phyloP scores from a whole-genome alignment of 2,888 invertebrate genomes.

The Scaptomyza parva region DNA sequence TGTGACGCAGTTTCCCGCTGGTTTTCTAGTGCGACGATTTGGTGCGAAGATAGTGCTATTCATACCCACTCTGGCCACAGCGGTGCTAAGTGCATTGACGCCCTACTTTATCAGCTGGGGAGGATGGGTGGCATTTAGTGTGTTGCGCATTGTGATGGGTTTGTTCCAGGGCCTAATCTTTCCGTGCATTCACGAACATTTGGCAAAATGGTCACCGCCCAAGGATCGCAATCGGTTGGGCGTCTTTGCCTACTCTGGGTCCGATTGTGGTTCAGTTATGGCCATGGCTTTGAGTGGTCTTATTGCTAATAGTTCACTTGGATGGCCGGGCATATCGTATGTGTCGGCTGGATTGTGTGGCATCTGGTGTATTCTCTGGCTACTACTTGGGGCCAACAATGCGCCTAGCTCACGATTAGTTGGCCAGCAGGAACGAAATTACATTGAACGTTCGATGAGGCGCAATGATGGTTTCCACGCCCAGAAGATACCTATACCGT shows the following conservation, averaged over 20 bases:
- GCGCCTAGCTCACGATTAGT: slow-evolving; percentile 87
- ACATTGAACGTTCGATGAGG: slow-evolving; percentile 86
- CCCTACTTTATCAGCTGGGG: slow-evolving; percentile 89
- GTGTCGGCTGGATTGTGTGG: slow-evolving; percentile 86
- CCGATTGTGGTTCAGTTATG: slow-evolving; percentile 88
- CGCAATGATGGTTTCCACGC: slow-evolving; percentile 62
- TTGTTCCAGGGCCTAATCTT: slow-evolving; percentile 88
- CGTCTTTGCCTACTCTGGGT: slow-evolving; percentile 86
- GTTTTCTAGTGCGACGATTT: slow-evolving; percentile 87
- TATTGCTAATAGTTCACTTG: slow-evolving; percentile 86
- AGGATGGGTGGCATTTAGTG: slow-evolving; percentile 87
- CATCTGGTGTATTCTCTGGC: slow-evolving; percentile 86
- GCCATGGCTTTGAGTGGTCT: slow-evolving; percentile 87
- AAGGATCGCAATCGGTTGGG: slow-evolving; percentile 87
- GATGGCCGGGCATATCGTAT: slow-evolving; percentile 89
- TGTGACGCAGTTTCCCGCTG: slow-evolving; percentile 87
- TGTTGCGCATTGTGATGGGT: slow-evolving; percentile 88
- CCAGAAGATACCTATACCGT: slow-evolving; percentile 86
- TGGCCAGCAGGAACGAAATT: slow-evolving; percentile 86
- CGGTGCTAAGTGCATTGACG: slow-evolving; percentile 87
- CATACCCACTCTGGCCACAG: slow-evolving; percentile 87
- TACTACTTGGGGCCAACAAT: slow-evolving; percentile 86
- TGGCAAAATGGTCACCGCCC: slow-evolving; percentile 89
- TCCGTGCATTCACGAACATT: slow-evolving; percentile 87
- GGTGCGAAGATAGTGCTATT: slow-evolving; percentile 88